Base-by-base conservation (phyloP, 1,140 invertebrate genomes). In the Nilaparvata lugens region DNA sequence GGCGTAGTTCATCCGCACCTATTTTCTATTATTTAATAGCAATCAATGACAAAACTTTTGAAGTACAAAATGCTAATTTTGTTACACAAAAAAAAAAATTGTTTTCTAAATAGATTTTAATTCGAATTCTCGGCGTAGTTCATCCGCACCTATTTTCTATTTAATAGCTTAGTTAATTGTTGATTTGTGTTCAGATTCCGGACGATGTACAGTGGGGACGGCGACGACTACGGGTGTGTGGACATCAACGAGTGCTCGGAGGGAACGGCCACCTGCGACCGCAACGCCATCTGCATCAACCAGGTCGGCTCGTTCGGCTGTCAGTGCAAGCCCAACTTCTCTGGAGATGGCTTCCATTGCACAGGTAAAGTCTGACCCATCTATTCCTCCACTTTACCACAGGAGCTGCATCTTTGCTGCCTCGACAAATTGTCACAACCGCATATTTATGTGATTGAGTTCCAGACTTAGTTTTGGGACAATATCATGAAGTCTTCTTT, bases 181-280 rank as follows among this genome's bases (percentile, higher is more conserved):
- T n/a, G n/a, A n/a, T n/a, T n/a, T n/a, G 13, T 35, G 31, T 65
- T 45, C 48, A 79, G 78, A 19, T 88, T 81, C 66, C 81, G 84
- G 77, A 79, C 61, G 71, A 84, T 19, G 83, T 82, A 65, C 72
- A 76, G 25, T 25, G 76, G 80, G 42, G 75, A 78, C 58, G 73
- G 67, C 13, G 70, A 76, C 18, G 62, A 67, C 9, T 67, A 67
- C 2, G 71, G 68, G 0, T 92, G 89, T 72, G 73, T 84, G 52
- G 93, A 97, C 72, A 82, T 94, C 43, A 87, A 97, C 69, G 94
- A 97, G 74, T 97, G 92, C 71, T 72, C 76, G 23, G 78, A 81
- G 25, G 85, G 86, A 19, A 80, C 80, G 40, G 83, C 89, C 63
- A 82, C 85, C 61, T 97, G 94, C 71, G 84, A 92, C 61, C 73